Evolutionary conservation across 2,113 vertebrate genomes (phyloP).

Genomic region (Picathartes gymnocephalus): DNA sequence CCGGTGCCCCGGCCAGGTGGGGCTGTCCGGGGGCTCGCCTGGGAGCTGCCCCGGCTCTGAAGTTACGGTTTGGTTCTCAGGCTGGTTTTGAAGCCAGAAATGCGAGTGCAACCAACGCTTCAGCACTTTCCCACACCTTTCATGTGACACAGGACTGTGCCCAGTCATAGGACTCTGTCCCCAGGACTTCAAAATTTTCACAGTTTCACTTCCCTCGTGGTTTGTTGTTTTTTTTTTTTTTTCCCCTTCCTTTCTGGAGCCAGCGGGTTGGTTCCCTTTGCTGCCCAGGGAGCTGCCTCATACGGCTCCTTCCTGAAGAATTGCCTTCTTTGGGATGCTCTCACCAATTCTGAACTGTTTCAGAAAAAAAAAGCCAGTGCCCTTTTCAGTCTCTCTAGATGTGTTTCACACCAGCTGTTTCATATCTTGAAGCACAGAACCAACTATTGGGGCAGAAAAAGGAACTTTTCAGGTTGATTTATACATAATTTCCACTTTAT

Average conservation of each 20-base stretch:
- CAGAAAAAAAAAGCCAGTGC: neutral
- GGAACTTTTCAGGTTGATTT: neutral
- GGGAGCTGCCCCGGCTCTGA: neutral
- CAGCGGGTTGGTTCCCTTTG: neutral
- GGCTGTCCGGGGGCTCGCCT: accelerated
- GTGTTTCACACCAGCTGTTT: neutral
- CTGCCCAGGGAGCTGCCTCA: neutral
- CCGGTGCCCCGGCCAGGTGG: too few relatives aligned
- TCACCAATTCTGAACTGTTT: neutral
- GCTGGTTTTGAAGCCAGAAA: constrained; percentile 7
- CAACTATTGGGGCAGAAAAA: neutral
- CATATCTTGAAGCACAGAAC: neutral
- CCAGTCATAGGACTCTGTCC: constrained; percentile 5
- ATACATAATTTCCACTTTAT: neutral
- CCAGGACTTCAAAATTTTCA: neutral
- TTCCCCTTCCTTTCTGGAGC: neutral
- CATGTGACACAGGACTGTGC: constrained; percentile 12
- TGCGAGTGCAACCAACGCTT: neutral
- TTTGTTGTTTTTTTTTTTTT: neutral
- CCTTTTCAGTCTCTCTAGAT: neutral
- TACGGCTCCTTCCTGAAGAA: neutral
- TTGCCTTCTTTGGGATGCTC: neutral
- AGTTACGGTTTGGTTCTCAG: neutral
- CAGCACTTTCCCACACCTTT: constrained; percentile 53
- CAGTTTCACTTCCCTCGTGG: constrained; percentile 21